Evolutionary conservation across 2,113 vertebrate species (phyloP).

Genomic region (Brachypteracias leptosomus): DNA sequence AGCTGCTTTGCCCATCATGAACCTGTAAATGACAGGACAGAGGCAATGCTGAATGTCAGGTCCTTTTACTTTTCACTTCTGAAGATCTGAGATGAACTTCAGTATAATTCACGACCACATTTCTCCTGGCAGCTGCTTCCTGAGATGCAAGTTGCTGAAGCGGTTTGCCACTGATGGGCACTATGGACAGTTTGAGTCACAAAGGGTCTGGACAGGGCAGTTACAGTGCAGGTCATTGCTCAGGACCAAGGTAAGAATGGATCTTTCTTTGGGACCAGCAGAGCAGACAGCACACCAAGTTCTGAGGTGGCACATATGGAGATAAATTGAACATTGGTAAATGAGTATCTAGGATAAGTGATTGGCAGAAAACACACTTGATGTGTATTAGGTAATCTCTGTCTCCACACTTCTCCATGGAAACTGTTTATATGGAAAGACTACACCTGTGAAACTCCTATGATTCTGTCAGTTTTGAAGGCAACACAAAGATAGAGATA

Average conservation of each 20-base stretch:
- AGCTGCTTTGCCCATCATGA: not conserved
- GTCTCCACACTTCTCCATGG: not conserved
- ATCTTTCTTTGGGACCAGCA: not conserved
- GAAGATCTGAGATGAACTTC: not conserved
- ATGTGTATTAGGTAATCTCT: not conserved
- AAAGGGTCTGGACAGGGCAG: constrained; percentile 74
- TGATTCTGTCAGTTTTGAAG: not conserved
- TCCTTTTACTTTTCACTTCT: not conserved
- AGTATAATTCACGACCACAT: not conserved
- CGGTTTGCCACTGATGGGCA: constrained; percentile 81
- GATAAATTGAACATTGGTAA: not conserved
- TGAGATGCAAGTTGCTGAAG: constrained; percentile 78
- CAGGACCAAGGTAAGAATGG: constrained; percentile 76
- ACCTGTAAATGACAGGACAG: not conserved
- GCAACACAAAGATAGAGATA: not conserved
- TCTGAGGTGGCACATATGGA: not conserved
- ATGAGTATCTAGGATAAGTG: not conserved
- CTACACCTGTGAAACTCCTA: not conserved
- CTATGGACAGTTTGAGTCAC: constrained; percentile 75
- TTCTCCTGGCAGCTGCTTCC: constrained; percentile 74
- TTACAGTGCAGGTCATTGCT: constrained; percentile 80
- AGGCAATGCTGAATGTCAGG: not conserved
- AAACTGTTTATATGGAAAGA: not conserved
- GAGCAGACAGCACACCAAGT: not conserved
- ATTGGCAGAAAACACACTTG: not conserved